These are phyloP conservation scores for Sphaerodactylus townsendi DNA, from an alignment of 2,113 vertebrate species.

Conservation along the genomic window DNA sequence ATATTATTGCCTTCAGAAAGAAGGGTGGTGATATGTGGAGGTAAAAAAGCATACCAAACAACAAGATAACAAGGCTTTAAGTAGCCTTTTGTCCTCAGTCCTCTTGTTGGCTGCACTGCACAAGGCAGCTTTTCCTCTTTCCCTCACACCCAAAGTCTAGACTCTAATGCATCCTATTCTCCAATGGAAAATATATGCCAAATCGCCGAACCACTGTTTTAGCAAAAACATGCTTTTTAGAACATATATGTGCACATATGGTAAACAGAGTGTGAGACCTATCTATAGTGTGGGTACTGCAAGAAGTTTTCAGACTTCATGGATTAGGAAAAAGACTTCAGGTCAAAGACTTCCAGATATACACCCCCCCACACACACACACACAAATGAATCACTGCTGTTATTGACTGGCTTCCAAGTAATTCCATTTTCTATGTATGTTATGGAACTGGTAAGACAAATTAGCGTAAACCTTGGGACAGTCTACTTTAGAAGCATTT, in stretches of 20 bases:
- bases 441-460: slow-evolving; percentile 22
- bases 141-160: no score
- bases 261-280: not conserved
- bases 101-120: no score
- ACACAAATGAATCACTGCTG: not conserved
- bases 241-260: not conserved
- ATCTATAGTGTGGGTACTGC: fast-evolving
- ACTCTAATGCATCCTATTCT: no score
- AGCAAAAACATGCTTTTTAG: not conserved
- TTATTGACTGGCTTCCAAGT: not conserved
- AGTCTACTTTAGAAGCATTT: slow-evolving; percentile 45
- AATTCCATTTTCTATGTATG: not conserved
- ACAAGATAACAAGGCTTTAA: no score
- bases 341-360: not conserved
- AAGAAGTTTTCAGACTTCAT: not conserved
- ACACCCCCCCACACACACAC: not conserved
- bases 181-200: no score
- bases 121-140: no score
- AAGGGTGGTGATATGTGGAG: no score
- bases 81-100: no score
- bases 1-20: no score
- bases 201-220: no score
- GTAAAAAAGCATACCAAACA: no score
- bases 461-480: slow-evolving; percentile 29
- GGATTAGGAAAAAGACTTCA: not conserved